These are phyloP conservation scores for Boloria selene DNA, from an alignment of 2,888 invertebrate species.

Conservation along the genomic window DNA sequence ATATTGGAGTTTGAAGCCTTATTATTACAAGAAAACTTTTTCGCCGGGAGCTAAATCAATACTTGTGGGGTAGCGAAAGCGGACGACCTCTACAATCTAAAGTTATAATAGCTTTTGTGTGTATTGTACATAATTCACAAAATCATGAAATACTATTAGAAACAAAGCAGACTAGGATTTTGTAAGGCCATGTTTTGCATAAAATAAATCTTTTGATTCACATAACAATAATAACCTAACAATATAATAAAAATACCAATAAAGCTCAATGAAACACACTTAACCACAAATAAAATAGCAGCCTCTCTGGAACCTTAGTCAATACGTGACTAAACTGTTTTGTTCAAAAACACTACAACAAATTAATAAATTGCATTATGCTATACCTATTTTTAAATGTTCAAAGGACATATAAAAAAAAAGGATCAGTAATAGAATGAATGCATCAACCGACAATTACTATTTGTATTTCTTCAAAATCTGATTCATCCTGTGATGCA, in stretches of 20 bases:
- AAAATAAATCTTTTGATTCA: too few relatives aligned
- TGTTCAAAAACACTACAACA: conserved; percentile 12
- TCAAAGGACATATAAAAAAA: too few relatives aligned
- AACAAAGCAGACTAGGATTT: background rate
- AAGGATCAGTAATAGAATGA: background rate
- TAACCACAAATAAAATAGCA: background rate
- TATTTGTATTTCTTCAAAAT: conserved; percentile 42
- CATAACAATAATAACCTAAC: too few relatives aligned
- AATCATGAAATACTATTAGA: background rate
- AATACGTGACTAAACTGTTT: background rate
- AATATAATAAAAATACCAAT: too few relatives aligned
- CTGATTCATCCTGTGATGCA: conserved; percentile 59
- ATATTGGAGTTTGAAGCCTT: conserved; percentile 45
- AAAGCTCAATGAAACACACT: too few relatives aligned
- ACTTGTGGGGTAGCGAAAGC: conserved; percentile 56
- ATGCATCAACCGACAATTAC: conserved; percentile 14
- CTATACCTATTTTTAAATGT: too few relatives aligned
- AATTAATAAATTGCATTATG: conserved; percentile 11
- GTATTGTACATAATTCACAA: conserved; percentile 15
- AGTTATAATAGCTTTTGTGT: conserved; percentile 44
- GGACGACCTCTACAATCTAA: conserved; percentile 51
- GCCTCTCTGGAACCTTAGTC: background rate
- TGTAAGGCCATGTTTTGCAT: background rate
- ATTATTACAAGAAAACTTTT: conserved; percentile 59
- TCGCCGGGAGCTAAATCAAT: conserved; percentile 66